Conservation (phyloP, 2,113 vertebrate species). For the Sphyrna mokarran region DNA sequence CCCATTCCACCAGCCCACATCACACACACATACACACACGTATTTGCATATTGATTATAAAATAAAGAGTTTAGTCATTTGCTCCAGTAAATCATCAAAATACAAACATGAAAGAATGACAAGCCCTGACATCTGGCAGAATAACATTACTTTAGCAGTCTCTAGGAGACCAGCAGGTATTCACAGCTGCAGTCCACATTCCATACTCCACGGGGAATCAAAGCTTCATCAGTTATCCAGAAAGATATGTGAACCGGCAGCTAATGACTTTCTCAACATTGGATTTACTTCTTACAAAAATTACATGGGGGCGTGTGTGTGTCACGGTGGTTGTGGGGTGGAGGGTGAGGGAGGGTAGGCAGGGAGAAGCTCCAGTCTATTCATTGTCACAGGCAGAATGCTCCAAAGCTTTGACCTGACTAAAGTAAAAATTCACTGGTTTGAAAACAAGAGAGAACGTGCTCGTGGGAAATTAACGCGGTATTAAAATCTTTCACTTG, state of each 20-base stretch:
- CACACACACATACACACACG: neutral
- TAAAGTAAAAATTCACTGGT: neutral
- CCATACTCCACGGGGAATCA: neutral
- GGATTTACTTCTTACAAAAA: neutral
- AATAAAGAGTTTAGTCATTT: too few relatives aligned
- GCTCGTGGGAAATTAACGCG: neutral
- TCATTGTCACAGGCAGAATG: neutral
- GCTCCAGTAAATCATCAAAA: neutral
- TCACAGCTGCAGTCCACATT: neutral
- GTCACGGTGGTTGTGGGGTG: too few relatives aligned
- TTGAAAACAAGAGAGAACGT: neutral
- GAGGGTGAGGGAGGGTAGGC: too few relatives aligned
- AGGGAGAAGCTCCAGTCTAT: neutral
- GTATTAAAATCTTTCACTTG: neutral
- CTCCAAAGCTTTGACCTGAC: neutral
- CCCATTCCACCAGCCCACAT: neutral
- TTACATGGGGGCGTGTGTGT: neutral
- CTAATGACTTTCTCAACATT: neutral
- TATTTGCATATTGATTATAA: too few relatives aligned
- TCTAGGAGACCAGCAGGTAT: neutral
- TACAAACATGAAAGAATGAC: neutral
- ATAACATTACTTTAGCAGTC: neutral
- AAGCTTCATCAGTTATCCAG: neutral
- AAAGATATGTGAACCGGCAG: neutral
- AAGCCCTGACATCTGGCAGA: neutral